Conservation (phyloP, 1,140 invertebrate genomes). For the Antheraea pernyi region DNA sequence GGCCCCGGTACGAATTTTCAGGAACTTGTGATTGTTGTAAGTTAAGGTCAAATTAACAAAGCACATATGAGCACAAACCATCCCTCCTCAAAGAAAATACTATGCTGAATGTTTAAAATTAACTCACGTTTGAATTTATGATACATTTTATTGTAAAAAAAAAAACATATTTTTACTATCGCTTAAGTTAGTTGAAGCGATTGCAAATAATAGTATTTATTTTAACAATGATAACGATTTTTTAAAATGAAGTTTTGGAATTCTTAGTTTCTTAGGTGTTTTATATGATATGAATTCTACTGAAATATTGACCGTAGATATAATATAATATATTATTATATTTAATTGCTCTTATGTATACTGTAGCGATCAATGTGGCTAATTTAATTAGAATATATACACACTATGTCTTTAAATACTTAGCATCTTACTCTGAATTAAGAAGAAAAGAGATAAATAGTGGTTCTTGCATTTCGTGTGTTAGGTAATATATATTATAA, state of each 20-base stretch:
- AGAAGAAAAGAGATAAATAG: neutral
- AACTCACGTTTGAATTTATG: constrained; percentile 78
- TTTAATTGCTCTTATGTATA: constrained; percentile 56
- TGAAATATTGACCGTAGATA: constrained; percentile 61
- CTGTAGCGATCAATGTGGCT: constrained; percentile 44
- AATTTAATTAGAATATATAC: constrained; percentile 14
- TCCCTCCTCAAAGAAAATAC: constrained; percentile 72
- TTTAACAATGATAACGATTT: constrained; percentile 65
- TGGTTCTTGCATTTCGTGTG: constrained; percentile 49
- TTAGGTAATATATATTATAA: constrained; percentile 66
- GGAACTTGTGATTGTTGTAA: constrained; percentile 71
- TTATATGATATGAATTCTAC: constrained; percentile 68
- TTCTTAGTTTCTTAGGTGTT: constrained; percentile 52
- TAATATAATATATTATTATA: constrained; percentile 47
- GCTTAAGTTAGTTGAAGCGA: constrained; percentile 76
- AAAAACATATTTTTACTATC: constrained; percentile 72
- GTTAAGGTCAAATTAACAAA: constrained; percentile 66
- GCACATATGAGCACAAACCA: constrained; percentile 77
- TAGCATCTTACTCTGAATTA: constrained; percentile 11
- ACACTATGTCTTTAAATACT: neutral
- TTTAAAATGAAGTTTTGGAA: constrained; percentile 59
- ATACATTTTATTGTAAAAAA: constrained; percentile 78
- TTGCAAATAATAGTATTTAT: constrained; percentile 76
- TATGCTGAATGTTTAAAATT: constrained; percentile 72
- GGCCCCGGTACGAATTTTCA: constrained; percentile 45